phyloP scores from a whole-genome alignment of 2,888 invertebrate species.

The Ornithoptera alexandrae region DNA sequence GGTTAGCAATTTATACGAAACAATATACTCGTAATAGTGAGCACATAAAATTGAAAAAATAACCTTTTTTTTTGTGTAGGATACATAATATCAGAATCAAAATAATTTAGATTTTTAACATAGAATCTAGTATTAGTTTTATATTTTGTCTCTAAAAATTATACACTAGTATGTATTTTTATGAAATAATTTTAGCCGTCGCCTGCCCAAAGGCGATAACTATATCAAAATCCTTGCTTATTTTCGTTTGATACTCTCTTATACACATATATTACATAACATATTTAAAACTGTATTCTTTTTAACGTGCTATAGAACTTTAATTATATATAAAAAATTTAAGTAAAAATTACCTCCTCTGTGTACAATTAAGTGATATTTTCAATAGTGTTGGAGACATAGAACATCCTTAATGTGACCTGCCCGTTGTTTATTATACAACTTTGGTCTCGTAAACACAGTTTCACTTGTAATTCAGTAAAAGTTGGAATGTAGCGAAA shows the following conservation, averaged over 20 bases:
- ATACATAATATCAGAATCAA: too few species aligned
- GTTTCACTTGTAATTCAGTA: conserved; percentile 13
- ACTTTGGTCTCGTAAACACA: conserved; percentile 14
- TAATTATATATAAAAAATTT: not conserved
- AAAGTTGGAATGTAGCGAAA: conserved; percentile 1
- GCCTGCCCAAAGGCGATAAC: not conserved
- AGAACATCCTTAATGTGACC: not conserved
- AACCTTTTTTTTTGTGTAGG: too few species aligned
- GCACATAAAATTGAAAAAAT: too few species aligned
- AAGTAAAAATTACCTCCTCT: not conserved
- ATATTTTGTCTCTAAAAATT: not conserved
- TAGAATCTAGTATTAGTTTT: not conserved
- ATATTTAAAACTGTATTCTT: not conserved
- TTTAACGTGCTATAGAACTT: not conserved
- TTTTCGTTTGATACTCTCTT: not conserved
- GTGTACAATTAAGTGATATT: not conserved
- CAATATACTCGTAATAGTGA: too few species aligned
- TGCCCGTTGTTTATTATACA: conserved; percentile 11
- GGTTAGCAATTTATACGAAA: not conserved
- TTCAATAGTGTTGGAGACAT: not conserved
- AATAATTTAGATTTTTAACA: too few species aligned
- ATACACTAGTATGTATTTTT: too few species aligned
- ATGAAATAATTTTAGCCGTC: not conserved
- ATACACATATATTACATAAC: not conserved
- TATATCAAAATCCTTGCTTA: not conserved